A percentile compares a stretch with the other conserved stretches of the same genome.
phyloP scores from a whole-genome alignment of 2,888 invertebrate species.

The Heliconius sara region DNA sequence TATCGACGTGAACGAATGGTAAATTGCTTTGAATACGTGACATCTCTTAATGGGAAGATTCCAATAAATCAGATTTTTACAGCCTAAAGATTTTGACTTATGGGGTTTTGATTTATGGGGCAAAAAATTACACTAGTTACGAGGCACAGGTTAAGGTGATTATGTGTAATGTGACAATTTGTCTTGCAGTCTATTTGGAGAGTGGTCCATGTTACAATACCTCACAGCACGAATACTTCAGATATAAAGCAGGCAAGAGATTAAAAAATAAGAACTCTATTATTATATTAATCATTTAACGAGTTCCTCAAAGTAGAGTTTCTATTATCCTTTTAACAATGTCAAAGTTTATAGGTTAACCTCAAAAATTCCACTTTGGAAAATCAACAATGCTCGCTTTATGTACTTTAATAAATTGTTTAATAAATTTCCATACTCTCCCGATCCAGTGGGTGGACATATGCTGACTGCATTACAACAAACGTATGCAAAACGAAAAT shows the following conservation, averaged over 20 bases:
- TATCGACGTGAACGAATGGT: background rate
- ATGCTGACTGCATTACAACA: slow-evolving; percentile 33
- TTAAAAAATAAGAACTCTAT: too few relatives aligned
- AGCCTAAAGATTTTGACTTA: background rate
- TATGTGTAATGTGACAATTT: too few relatives aligned
- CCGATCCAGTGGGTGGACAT: slow-evolving; percentile 26
- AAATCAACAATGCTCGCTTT: slow-evolving; percentile 1
- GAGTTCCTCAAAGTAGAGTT: background rate
- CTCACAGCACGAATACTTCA: too few relatives aligned
- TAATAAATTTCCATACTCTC: slow-evolving; percentile 23
- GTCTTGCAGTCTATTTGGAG: too few relatives aligned
- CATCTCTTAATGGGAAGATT: slow-evolving; percentile 4
- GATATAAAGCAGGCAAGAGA: too few relatives aligned
- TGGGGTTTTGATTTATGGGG: too few relatives aligned
- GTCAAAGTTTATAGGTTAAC: slow-evolving; percentile 7
- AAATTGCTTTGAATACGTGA: slow-evolving; percentile 25
- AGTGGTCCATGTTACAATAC: background rate
- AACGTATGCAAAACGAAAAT: slow-evolving; percentile 20
- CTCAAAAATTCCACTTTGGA: slow-evolving; percentile 10
- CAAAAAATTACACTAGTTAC: too few relatives aligned
- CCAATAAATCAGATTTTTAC: background rate
- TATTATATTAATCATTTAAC: too few relatives aligned
- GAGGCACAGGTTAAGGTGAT: too few relatives aligned
- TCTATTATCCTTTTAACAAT: background rate
- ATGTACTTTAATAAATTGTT: slow-evolving; percentile 3